phyloP scores from a whole-genome alignment of 2,888 invertebrate genomes.

The Tetragnatha montana region DNA sequence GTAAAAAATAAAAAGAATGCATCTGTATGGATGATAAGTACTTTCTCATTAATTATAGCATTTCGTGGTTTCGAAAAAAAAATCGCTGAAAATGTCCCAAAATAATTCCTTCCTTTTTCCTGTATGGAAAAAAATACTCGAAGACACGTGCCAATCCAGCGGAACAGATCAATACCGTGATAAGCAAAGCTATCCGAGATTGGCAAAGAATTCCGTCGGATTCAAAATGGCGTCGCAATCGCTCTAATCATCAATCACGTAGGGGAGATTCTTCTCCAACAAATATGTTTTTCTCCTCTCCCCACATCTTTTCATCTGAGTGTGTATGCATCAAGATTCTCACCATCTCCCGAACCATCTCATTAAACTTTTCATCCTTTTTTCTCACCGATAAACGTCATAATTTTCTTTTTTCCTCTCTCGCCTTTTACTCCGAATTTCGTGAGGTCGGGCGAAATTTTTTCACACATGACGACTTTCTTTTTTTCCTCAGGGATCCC shows the following conservation, averaged over 20 bases:
- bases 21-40: neutral
- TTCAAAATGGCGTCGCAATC: constrained; percentile 64
- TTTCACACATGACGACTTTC: neutral
- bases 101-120: neutral
- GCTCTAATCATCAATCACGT: constrained; percentile 66
- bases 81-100: neutral
- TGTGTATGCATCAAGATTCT: constrained; percentile 40
- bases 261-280: constrained; percentile 41
- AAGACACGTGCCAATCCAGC: constrained; percentile 18
- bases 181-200: constrained; percentile 53
- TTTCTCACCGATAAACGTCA: constrained; percentile 52
- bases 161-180: constrained; percentile 48
- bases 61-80: constrained; percentile 15
- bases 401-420: constrained; percentile 29
- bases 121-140: constrained; percentile 7
- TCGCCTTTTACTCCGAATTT: constrained; percentile 5
- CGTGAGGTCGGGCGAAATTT: neutral
- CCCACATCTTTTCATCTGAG: constrained; percentile 20
- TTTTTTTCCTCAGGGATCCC: neutral
- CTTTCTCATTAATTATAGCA: constrained; percentile 48
- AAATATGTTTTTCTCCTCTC: constrained; percentile 55
- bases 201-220: constrained; percentile 46
- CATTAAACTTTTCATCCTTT: constrained; percentile 57
- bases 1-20: no score
- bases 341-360: constrained; percentile 52